These are phyloP conservation scores for Drosophila sechellia DNA, from an alignment of 1,140 invertebrate species.

Conservation along the genomic window DNA sequence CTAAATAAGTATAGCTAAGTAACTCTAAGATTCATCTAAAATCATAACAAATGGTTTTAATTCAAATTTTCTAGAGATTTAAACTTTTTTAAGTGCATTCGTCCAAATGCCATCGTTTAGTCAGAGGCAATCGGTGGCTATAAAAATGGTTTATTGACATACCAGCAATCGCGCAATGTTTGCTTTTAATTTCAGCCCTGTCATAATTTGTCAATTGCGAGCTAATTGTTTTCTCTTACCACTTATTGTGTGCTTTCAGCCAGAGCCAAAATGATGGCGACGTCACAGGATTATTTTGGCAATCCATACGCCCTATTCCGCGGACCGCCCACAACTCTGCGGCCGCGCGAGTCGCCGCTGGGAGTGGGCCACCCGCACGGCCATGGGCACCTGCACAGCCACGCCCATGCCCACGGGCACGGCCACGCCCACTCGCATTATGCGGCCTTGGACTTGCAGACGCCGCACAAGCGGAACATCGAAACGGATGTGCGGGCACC, in stretches of 20 bases:
- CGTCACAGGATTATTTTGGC: conserved; percentile 82
- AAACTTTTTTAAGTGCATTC: conserved; percentile 9
- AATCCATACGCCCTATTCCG: conserved; percentile 82
- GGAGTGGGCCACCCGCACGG: conserved; percentile 60
- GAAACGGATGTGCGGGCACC: conserved; percentile 71
- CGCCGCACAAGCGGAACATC: conserved; percentile 73
- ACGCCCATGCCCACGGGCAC: conserved; percentile 47
- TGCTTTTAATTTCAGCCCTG: conserved; percentile 53
- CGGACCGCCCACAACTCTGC: conserved; percentile 74
- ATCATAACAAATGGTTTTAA: too few relatives aligned
- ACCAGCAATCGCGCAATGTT: conserved; percentile 54
- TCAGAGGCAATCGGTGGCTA: conserved; percentile 46
- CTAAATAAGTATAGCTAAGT: too few relatives aligned
- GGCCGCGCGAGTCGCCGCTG: conserved; percentile 74
- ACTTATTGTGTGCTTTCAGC: conserved; percentile 34
- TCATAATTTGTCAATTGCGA: conserved; percentile 57
- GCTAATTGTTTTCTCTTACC: conserved; percentile 46
- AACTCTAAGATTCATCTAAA: too few relatives aligned
- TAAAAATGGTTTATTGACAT: conserved; percentile 68
- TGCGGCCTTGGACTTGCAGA: conserved; percentile 77
- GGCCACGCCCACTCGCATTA: conserved; percentile 54
- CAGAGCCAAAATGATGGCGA: conserved; percentile 74
- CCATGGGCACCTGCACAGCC: conserved; percentile 43
- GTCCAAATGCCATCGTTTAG: conserved; percentile 62
- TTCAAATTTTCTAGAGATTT: too few relatives aligned